Conservation (phyloP, 2,888 invertebrate genomes). For the Dinocampus coccinellae region DNA sequence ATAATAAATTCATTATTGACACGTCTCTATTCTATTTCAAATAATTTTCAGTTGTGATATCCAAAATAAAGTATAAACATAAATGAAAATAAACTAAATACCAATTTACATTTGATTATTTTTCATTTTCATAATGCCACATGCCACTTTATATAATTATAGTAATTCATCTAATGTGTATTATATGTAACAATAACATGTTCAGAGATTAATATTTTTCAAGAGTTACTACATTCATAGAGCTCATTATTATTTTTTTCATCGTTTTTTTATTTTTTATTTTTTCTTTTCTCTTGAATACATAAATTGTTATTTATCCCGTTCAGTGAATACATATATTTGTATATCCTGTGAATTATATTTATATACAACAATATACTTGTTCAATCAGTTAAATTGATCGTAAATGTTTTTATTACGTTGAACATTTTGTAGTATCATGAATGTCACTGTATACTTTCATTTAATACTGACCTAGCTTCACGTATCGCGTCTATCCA, state of each 20-base stretch:
- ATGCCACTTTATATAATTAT: no score
- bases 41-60: no score
- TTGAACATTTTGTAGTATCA: background rate
- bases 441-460: background rate
- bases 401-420: conserved; percentile 4
- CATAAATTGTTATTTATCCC: background rate
- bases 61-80: no score
- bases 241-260: no score
- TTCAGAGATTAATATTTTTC: background rate
- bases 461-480: conserved; percentile 77
- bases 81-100: no score
- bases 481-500: conserved; percentile 92
- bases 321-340: background rate
- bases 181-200: background rate
- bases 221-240: background rate
- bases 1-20: no score
- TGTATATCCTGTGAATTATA: background rate
- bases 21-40: no score
- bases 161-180: background rate
- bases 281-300: background rate
- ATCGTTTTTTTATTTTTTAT: no score
- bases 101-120: no score
- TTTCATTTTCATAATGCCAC: background rate
- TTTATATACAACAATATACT: background rate
- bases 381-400: background rate